These are phyloP conservation scores for Chiloscyllium punctatum DNA, from an alignment of 2,797 vertebrate genomes.

Conservation along the genomic window DNA sequence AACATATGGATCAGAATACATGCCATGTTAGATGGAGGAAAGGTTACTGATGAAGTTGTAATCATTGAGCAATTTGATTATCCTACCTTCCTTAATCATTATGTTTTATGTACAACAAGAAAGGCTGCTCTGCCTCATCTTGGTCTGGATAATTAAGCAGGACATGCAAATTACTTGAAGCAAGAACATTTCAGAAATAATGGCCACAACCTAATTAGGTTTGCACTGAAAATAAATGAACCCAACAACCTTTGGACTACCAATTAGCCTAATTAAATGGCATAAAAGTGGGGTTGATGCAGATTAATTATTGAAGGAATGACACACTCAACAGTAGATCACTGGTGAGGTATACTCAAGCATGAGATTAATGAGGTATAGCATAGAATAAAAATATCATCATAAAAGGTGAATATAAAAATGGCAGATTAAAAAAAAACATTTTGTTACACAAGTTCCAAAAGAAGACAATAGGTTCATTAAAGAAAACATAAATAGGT, in stretches of 20 bases:
- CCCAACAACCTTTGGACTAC: slow-evolving; percentile 1
- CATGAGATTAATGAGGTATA: background rate
- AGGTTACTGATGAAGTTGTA: background rate
- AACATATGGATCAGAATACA: background rate
- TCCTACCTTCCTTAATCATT: background rate
- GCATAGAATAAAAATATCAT: background rate
- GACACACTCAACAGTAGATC: background rate
- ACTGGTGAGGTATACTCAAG: background rate
- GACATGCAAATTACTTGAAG: background rate
- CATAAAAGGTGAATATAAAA: background rate
- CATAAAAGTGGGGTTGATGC: background rate
- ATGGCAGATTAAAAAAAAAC: background rate
- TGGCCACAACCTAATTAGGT: slow-evolving; percentile 19
- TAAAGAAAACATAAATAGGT: background rate
- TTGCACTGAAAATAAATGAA: slow-evolving; percentile 22
- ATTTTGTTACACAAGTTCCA: background rate
- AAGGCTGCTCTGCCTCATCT: slow-evolving; percentile 7
- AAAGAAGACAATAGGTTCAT: background rate
- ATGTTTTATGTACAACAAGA: background rate
- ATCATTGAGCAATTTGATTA: background rate
- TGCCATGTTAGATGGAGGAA: background rate
- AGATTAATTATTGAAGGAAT: slow-evolving; percentile 6
- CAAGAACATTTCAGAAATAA: slow-evolving; percentile 16
- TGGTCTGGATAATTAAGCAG: background rate
- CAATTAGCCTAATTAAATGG: slow-evolving; percentile 15